Base-by-base conservation (phyloP, 30 jellyfish, hydroid and myxozoan species). In the Rhopilema esculentum region DNA sequence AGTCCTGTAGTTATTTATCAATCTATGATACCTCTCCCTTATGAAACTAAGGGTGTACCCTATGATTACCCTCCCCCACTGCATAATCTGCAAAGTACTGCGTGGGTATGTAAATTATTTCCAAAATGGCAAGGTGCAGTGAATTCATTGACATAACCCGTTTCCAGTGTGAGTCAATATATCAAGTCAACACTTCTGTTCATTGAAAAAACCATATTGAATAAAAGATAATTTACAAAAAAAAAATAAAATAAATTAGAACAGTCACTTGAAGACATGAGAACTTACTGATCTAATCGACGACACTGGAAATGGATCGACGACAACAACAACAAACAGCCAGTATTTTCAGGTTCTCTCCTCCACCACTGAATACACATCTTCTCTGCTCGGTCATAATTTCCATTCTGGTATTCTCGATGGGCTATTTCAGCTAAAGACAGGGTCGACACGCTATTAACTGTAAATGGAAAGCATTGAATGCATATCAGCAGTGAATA, bases 301-400 rank as follows among this genome's bases (percentile, higher is more conserved):
- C 98, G 80, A 68, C 98, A 94, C 75, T 94, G 98, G 67, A 94
- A 94, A 69, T 94, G 98, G 66, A 94, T 94, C 25, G 98, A 94
- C 72, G 98, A 94, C 82, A 94, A 80, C 80, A 94, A 85, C 75
- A 94, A 86, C 85, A 94, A 77, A 72, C 98, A 94, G 25, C 98
- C 98, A 57, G 98, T 94, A 70, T 94, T 94, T 62, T 94, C 98
- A 7, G 98, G 96, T 69, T 94, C 98, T 61, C 98, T 90, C 66
- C 98, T 83, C 99, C 97, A 95, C 99, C 99, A 95, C 75, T 95
- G 99, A 93, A 86, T 88, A 67, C 99, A 95, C 88, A 90, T 74
- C 63, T 95, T 95, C 67, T 95, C 98, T 16, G 99, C 99, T 26
- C 98, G 89, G 25, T 90, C 99, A 66, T 95, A 95, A 66, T 91